Evolutionary conservation across 2,797 vertebrate genomes (phyloP).

Genomic region (Anguilla marmorata): DNA sequence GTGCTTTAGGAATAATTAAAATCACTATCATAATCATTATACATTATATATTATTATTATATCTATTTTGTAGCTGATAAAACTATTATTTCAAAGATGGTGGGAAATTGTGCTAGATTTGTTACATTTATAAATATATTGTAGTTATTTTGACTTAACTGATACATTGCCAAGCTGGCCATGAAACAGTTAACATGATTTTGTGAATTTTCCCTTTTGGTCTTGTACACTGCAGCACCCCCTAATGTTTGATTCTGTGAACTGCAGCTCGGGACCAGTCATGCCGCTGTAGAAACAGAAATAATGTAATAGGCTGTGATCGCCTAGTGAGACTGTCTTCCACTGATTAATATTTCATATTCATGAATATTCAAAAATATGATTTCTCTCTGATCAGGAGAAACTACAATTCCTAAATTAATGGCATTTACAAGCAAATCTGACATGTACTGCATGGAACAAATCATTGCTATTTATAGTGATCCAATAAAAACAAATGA

Average conservation of each 20-base stretch:
- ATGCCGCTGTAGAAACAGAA: slow-evolving; percentile 10
- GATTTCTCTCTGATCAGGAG: slow-evolving; percentile 34
- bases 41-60: not conserved
- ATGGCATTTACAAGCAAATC: slow-evolving; percentile 37
- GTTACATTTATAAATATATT: not conserved
- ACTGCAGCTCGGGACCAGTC: slow-evolving; percentile 28
- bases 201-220: not conserved
- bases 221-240: slow-evolving; percentile 54
- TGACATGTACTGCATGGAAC: slow-evolving; percentile 15
- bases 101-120: not conserved
- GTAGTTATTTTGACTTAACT: not conserved
- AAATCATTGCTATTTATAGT: slow-evolving; percentile 39
- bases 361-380: slow-evolving; percentile 27
- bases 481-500: not conserved
- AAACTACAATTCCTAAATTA: slow-evolving; percentile 33
- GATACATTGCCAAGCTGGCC: not conserved
- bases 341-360: slow-evolving; percentile 33
- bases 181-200: slow-evolving; percentile 47
- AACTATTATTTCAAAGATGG: not conserved
- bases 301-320: slow-evolving; percentile 31
- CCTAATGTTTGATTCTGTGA: slow-evolving; percentile 45
- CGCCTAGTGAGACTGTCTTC: slow-evolving; percentile 17
- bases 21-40: not conserved
- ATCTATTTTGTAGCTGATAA: not conserved
- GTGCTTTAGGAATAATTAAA: not conserved